Conservation (phyloP, 1,140 invertebrate species). For the Drosophila suzukii region DNA sequence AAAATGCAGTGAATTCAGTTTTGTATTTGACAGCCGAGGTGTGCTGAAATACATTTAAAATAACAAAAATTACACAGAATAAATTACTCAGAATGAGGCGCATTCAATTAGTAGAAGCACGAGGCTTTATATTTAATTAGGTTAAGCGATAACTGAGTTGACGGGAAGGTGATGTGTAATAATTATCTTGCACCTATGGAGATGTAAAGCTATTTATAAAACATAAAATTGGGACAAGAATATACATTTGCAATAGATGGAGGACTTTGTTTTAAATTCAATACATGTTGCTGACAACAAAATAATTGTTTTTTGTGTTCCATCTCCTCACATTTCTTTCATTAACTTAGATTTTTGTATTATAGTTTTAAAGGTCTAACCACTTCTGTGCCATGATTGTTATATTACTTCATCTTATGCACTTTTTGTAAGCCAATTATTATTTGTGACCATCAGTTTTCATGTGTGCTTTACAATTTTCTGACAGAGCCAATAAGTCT, state of each 20-base stretch:
- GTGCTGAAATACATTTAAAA: conserved; percentile 13
- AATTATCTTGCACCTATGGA: not conserved
- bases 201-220: no score
- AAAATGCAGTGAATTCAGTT: conserved; percentile 7
- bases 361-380: not conserved
- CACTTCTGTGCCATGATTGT: not conserved
- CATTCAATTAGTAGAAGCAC: no score
- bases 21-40: conserved; percentile 22
- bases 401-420: not conserved
- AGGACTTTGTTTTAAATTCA: no score
- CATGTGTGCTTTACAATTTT: not conserved
- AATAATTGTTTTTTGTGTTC: no score
- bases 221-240: no score
- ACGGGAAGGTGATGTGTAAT: not conserved
- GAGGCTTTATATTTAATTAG: conserved; percentile 6
- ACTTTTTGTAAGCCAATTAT: not conserved
- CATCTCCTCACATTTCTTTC: no score
- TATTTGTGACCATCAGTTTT: not conserved
- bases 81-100: conserved; percentile 3
- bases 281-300: no score
- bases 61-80: not conserved
- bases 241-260: no score
- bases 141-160: not conserved
- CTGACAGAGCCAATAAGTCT: conserved; percentile 8
- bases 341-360: not conserved